Conservation (phyloP, 2,797 vertebrate genomes). For the Leptoclinus maculatus region DNA sequence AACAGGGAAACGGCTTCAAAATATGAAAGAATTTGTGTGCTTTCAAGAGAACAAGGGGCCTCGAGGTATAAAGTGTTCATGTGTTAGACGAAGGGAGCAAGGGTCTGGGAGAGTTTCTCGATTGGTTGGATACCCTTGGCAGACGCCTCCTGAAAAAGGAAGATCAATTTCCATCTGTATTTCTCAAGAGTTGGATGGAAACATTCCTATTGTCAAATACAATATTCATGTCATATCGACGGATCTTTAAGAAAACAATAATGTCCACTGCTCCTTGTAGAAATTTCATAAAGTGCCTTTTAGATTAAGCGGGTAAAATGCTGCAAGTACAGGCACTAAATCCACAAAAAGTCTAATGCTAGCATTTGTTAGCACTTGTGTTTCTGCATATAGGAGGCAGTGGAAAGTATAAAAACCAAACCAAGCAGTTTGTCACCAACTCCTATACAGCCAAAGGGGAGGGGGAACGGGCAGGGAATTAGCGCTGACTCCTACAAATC, state of each 20-base stretch:
- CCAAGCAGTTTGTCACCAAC: constrained; percentile 67
- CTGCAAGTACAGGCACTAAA: constrained; percentile 17
- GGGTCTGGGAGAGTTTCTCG: constrained; percentile 29
- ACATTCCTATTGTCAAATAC: constrained; percentile 75
- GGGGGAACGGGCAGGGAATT: constrained; percentile 52
- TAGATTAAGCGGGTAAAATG: constrained; percentile 19
- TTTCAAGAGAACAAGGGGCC: constrained; percentile 15
- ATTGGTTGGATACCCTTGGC: constrained; percentile 25
- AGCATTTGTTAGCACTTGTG: constrained; percentile 27
- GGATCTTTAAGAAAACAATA: constrained; percentile 37
- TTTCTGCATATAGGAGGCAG: constrained; percentile 75
- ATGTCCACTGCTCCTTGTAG: constrained; percentile 73
- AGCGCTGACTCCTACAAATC: constrained; percentile 38
- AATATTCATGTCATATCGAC: constrained; percentile 33
- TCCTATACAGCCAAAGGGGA: constrained; percentile 80
- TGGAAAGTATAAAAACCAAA: constrained; percentile 74
- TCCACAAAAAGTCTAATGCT: constrained; percentile 37
- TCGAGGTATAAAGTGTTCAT: constrained; percentile 30
- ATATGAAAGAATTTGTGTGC: constrained; percentile 55
- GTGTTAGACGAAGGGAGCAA: constrained; percentile 25
- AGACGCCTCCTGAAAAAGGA: constrained; percentile 63
- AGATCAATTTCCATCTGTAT: constrained; percentile 86
- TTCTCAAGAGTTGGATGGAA: constrained; percentile 83
- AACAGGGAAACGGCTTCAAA: constrained; percentile 24
- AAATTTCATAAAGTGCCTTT: constrained; percentile 47